Evolutionary conservation across 2,888 invertebrate genomes (phyloP).

Genomic region (Laspeyria flexula): DNA sequence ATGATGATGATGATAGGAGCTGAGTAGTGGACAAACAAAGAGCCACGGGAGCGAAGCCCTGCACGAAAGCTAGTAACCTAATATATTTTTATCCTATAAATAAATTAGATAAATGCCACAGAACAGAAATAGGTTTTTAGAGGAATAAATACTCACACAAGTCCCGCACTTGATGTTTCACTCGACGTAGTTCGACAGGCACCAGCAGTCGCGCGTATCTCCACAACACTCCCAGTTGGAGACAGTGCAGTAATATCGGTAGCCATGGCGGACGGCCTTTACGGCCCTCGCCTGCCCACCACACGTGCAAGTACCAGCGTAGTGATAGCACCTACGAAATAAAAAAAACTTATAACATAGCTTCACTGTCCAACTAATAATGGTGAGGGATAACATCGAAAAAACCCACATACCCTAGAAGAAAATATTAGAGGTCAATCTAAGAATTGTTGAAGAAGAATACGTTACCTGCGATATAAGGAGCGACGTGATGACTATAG

Average conservation of each 20-base stretch:
- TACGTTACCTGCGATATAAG: conserved; percentile 89
- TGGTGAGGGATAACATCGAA: too few species aligned
- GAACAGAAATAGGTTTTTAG: background rate
- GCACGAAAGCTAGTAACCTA: too few species aligned
- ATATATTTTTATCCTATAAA: too few species aligned
- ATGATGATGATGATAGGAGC: too few species aligned
- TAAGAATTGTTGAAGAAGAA: background rate
- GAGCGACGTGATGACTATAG: conserved; percentile 90
- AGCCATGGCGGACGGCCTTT: conserved; percentile 78
- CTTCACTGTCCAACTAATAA: too few species aligned
- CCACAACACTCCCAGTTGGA: conserved; percentile 91
- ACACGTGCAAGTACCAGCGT: conserved; percentile 89
- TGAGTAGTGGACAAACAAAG: too few species aligned
- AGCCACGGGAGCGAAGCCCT: too few species aligned
- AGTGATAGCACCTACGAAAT: conserved; percentile 87
- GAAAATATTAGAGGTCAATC: background rate
- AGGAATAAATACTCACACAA: conserved; percentile 80
- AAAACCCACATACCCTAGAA: too few species aligned
- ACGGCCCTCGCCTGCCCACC: conserved; percentile 75
- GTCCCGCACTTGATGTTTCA: conserved; percentile 93
- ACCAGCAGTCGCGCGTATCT: conserved; percentile 94
- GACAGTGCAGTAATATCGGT: conserved; percentile 87
- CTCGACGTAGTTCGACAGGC: conserved; percentile 92
- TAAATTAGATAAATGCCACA: too few species aligned
- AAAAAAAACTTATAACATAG: too few species aligned